These are phyloP conservation scores for Carapus acus DNA, from an alignment of 2,797 vertebrate species.

Conservation along the genomic window DNA sequence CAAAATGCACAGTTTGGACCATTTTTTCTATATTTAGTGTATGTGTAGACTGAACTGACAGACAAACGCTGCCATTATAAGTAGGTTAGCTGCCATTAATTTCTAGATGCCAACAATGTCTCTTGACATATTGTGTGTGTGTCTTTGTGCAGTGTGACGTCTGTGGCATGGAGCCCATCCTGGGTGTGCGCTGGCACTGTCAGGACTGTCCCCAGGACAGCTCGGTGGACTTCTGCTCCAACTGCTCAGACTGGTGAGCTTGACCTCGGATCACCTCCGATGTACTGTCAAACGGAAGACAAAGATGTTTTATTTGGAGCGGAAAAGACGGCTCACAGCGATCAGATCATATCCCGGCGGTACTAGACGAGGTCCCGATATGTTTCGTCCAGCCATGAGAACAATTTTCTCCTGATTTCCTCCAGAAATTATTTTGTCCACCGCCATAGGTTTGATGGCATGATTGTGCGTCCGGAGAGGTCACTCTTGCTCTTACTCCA, in stretches of 20 bases:
- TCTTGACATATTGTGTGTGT: not conserved
- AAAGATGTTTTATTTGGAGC: not conserved
- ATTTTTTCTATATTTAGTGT: no score
- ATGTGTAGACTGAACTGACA: no score
- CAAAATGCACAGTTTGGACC: no score
- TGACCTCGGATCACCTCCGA: not conserved
- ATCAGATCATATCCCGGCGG: no score
- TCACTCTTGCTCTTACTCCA: no score
- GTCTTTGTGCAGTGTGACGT: conserved; percentile 81
- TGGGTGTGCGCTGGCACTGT: conserved; percentile 94
- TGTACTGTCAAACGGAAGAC: not conserved
- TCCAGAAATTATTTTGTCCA: no score
- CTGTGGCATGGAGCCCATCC: conserved; percentile 91
- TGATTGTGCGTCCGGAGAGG: no score
- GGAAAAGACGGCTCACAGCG: not conserved
- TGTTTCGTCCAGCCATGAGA: no score
- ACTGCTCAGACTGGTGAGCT: conserved; percentile 95
- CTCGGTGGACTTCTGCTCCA: conserved; percentile 93
- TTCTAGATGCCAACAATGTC: not conserved
- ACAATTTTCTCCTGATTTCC: no score
- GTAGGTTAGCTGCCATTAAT: not conserved
- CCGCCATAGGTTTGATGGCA: no score
- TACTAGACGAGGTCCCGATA: no score
- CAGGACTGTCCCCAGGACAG: conserved; percentile 89
- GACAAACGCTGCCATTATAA: no score